Percentiles rank a stretch among this genome's conserved stretches.
Conservation (phyloP, 2,113 vertebrate genomes). For the Poecile atricapillus region DNA sequence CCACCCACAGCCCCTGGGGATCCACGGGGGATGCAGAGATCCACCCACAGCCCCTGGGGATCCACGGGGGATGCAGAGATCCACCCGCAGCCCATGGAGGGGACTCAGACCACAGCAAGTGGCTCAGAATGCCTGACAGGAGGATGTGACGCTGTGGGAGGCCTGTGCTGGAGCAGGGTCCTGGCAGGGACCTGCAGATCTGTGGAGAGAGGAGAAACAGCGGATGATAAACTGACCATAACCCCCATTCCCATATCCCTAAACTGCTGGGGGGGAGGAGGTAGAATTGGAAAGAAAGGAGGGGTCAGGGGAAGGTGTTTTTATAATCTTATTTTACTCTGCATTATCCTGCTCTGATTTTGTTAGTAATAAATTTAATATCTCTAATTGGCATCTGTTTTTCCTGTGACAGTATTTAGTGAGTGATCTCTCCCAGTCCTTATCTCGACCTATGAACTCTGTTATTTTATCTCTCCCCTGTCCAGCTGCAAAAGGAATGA, state of each 20-base stretch:
- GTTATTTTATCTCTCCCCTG: neutral
- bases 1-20: neutral
- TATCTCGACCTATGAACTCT: neutral
- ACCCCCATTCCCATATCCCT: neutral
- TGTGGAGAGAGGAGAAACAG: neutral
- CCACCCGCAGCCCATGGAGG: neutral
- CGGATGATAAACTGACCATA: fast-evolving
- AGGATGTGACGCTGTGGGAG: neutral
- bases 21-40: neutral
- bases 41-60: neutral
- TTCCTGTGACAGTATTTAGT: neutral
- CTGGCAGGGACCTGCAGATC: neutral
- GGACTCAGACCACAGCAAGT: neutral
- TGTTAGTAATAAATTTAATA: neutral
- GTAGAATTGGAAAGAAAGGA: neutral
- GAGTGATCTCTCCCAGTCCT: neutral
- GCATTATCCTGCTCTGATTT: neutral
- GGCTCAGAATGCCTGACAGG: neutral
- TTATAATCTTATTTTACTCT: neutral
- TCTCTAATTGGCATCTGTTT: neutral
- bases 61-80: neutral
- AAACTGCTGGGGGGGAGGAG: neutral
- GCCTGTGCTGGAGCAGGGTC: neutral
- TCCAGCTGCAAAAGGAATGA: neutral
- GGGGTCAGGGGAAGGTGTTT: neutral